These are phyloP conservation scores for Thamnophis sirtalis DNA, from an alignment of 2,113 vertebrate species.

Conservation along the genomic window DNA sequence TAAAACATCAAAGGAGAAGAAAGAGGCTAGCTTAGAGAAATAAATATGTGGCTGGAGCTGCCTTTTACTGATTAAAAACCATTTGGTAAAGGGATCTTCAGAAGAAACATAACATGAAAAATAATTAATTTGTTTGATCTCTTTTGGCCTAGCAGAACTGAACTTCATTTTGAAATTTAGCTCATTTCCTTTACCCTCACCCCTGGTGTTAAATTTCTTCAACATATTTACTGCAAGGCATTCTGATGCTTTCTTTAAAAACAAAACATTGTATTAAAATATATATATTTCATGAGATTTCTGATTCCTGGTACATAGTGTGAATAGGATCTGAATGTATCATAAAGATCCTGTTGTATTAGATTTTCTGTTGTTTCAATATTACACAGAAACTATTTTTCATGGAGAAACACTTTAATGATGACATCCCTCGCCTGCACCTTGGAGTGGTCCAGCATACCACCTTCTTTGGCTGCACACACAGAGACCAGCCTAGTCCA, in stretches of 20 bases:
- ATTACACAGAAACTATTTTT: neutral
- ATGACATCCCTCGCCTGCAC: neutral
- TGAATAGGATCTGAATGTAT: slow-evolving; percentile 25
- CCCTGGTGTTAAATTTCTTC: slow-evolving; percentile 23
- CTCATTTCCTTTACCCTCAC: neutral
- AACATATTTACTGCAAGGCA: slow-evolving; percentile 38
- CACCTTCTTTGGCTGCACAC: neutral
- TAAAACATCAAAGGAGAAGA: neutral
- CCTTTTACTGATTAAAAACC: neutral
- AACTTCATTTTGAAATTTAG: slow-evolving; percentile 17
- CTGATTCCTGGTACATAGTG: slow-evolving; percentile 50
- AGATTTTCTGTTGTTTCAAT: neutral
- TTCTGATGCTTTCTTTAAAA: slow-evolving; percentile 23
- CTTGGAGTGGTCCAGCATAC: neutral
- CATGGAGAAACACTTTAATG: neutral
- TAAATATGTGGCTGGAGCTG: neutral
- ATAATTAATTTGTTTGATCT: slow-evolving; percentile 34
- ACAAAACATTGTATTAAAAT: slow-evolving; percentile 20
- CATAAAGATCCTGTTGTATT: neutral
- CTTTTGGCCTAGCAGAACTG: neutral
- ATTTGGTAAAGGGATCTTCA: slow-evolving; percentile 24
- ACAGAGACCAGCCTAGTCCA: slow-evolving; percentile 11
- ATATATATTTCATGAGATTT: slow-evolving; percentile 50
- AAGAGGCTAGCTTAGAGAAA: neutral
- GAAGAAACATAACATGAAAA: slow-evolving; percentile 27